Evolutionary conservation across 2,113 vertebrate genomes (phyloP), one percentile per base, ranked within the genome.

Genomic region (Carlito syrichta): DNA sequence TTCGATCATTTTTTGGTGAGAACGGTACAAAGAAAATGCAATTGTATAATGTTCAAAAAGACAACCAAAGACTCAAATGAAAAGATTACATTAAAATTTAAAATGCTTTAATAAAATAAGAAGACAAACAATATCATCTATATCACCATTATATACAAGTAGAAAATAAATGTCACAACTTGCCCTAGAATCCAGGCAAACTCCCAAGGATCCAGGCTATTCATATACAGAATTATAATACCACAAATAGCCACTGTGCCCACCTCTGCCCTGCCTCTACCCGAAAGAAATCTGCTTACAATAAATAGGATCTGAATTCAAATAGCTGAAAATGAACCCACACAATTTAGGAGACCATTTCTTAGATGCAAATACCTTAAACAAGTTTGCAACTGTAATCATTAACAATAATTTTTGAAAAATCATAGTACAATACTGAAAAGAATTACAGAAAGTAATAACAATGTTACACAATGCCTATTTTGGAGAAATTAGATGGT

Each of bases 361-460:
- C 63, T 74, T 12, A 69, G 30, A 92, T 87, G 50, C 73, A 96
- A 96, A 96, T 35, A 62, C 40, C 27, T 94, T 78, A 83, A 88
- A 62, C 66, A 90, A 43, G 6, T 66, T 94, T 68, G 54, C 74
- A 78, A 76, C 1, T 54, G 30, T 77, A 94, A 76, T 92, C 90
- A 86, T 81, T 52, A 96, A 84, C 45, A 85, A 22, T 77, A 60
- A 86, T 43, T 93, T 88, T 92, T 9, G 14, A 43, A 93, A 93
- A 94, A 82, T 69, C 86, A 91, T 27, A 73, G 45, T 76, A 54
- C 52, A 93, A 73, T 27, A 45, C 43, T 63, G 58, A 92, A 91
- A 86, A 93, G 89, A 96, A 95, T 73, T 85, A 82, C 27, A 69
- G 66, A 32, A 89, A 89, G 69, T 43, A 94, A 86, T 78, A 89